Evolutionary conservation across 2,113 vertebrate genomes (phyloP), one percentile per base, ranked within the genome.

Genomic region (Dascyllus trimaculatus): DNA sequence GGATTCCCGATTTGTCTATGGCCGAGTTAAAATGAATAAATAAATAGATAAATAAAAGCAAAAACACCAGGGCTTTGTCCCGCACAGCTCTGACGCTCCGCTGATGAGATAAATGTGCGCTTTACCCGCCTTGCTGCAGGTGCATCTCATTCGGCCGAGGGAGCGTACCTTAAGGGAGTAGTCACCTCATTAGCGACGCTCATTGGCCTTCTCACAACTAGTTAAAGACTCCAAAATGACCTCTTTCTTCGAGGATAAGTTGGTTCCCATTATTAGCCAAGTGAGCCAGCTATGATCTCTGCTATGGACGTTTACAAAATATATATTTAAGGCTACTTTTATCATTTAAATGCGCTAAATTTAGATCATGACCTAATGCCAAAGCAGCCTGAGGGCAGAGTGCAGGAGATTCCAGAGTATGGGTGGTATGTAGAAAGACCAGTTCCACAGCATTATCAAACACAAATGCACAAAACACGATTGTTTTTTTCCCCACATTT

Each of bases 81-180:
- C 11, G 0, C 7, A 19, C 57, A 24, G 54, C 24, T 11, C n/a
- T 21, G 52, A 38, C 22, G 26, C 57, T 58, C 49, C 11, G 22
- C 22, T 3, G n/a, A 21, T 3, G 19, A 48, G 10, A 35, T 7
- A 22, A 38, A 56, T 5, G 59, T 8, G 58, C 15, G 19, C 60
- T 18, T 24, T 69, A 21, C 4, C 58, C 75, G 76, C 63, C 68
- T 68, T 82, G 74, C 2, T 84, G 81, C 93, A 92, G 75, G 85
- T 92, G 80, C 21, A 74, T 81, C 75, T 85, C 64, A 88, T 65
- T 72, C 51, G 2, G 63, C 72, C 48, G 19, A 60, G 62, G 38
- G 57, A 82, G 32, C 52, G 66, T 75, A 86, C 82, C 74, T 85
- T 25, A 0, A 59, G 80, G 88, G 90, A 90, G 84, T 88, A 64